These are phyloP conservation scores for Epistrophella euchroma DNA, from an alignment of 2,888 invertebrate species.

Conservation along the genomic window DNA sequence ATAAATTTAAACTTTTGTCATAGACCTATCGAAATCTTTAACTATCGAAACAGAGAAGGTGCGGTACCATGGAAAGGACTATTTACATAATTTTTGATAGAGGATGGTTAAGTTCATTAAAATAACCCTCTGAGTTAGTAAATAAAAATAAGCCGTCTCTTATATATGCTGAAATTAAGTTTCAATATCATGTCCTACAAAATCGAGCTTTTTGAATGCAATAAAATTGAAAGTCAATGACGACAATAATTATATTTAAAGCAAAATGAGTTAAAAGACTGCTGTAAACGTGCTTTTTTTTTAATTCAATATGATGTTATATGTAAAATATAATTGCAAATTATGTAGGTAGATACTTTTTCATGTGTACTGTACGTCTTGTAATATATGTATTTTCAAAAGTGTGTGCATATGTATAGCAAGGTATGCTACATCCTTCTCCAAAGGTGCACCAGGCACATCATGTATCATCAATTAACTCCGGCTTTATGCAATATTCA, in stretches of 20 bases:
- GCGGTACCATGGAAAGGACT: no score
- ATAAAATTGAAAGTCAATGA: background rate
- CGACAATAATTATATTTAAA: background rate
- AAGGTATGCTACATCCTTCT: background rate
- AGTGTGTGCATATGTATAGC: background rate
- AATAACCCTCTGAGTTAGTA: no score
- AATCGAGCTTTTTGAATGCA: background rate
- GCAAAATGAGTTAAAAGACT: background rate
- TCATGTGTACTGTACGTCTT: background rate
- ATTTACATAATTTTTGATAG: no score
- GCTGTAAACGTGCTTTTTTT: background rate
- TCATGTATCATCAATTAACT: slow-evolving; percentile 32
- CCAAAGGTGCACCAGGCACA: slow-evolving; percentile 7
- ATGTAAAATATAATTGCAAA: slow-evolving; percentile 12
- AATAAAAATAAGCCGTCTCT: no score
- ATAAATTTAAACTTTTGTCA: no score
- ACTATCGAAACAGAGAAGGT: no score
- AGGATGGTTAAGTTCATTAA: no score
- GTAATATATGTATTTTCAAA: slow-evolving; percentile 6
- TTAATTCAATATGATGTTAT: background rate
- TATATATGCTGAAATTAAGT: no score
- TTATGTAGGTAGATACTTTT: background rate
- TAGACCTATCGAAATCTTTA: no score
- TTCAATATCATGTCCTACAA: no score
- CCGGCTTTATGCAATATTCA: slow-evolving; percentile 43